Conservation (phyloP, 1,140 invertebrate species). For the Drosophila jambulina region DNA sequence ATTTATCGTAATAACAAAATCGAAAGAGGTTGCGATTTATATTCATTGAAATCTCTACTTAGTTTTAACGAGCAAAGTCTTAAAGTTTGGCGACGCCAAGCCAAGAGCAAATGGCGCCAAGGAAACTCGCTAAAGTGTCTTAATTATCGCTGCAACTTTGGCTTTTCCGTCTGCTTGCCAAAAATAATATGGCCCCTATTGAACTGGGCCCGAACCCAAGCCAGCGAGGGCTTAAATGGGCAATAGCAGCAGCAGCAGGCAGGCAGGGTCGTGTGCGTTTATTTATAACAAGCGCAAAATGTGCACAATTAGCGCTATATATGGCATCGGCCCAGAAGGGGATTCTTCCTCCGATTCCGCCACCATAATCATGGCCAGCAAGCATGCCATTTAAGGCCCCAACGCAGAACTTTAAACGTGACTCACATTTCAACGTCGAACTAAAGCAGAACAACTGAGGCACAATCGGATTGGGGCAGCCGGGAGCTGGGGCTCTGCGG, state of each 20-base stretch:
- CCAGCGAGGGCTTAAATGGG: constrained; percentile 8
- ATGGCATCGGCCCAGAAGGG: constrained; percentile 47
- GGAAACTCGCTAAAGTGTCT: constrained; percentile 51
- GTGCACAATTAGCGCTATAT: constrained; percentile 79
- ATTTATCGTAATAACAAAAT: neutral
- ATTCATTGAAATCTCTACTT: neutral
- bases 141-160: constrained; percentile 44
- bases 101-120: constrained; percentile 35
- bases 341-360: constrained; percentile 13
- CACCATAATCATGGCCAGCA: constrained; percentile 41
- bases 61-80: constrained; percentile 17
- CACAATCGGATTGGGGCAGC: constrained; percentile 21
- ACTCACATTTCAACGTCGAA: constrained; percentile 68
- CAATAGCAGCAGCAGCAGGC: constrained; percentile 23
- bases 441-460: constrained; percentile 12
- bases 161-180: constrained; percentile 26
- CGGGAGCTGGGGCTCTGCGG: constrained; percentile 1
- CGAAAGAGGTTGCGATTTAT: neutral
- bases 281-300: constrained; percentile 80
- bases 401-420: constrained; percentile 72
- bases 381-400: constrained; percentile 66
- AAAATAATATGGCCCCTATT: constrained; percentile 31
- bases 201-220: constrained; percentile 4
- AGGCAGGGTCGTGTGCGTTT: constrained; percentile 58
- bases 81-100: constrained; percentile 35